phyloP scores from a whole-genome alignment of 2,797 vertebrate species.

The Tolypeutes matacus region DNA sequence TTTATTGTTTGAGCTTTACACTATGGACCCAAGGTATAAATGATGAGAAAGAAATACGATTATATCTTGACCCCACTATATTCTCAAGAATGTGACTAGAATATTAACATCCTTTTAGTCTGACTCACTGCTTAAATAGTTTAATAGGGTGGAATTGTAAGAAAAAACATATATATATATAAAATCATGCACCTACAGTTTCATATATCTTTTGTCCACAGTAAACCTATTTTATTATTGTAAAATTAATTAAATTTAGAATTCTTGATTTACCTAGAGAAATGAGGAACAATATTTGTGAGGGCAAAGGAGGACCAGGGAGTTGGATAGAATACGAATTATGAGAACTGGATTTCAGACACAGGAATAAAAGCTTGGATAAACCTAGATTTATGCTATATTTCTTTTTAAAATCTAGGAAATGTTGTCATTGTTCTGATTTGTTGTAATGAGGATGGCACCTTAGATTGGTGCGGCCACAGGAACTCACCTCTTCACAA shows the following conservation, averaged over 20 bases:
- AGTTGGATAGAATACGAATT: background rate
- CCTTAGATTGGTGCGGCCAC: background rate
- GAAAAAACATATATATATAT: background rate
- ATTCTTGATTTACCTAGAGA: background rate
- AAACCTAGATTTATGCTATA: background rate
- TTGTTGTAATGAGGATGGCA: background rate
- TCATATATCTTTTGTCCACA: background rate
- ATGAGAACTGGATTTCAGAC: conserved; percentile 25
- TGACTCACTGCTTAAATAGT: background rate
- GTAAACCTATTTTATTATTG: background rate
- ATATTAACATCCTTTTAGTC: background rate
- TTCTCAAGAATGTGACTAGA: conserved; percentile 24
- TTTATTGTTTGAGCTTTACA: conserved; percentile 16
- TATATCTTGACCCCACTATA: background rate
- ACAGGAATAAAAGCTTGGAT: background rate
- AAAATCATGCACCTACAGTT: background rate
- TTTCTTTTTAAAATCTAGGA: conserved; percentile 5
- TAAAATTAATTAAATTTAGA: background rate
- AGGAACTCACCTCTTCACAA: background rate
- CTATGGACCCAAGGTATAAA: background rate
- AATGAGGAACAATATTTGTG: background rate
- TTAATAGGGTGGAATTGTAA: background rate
- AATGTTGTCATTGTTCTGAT: background rate
- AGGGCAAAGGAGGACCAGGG: background rate
- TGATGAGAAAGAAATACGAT: background rate